phyloP scores from a whole-genome alignment of 2,797 vertebrate genomes.

The Myiothlypis chrysogaster region DNA sequence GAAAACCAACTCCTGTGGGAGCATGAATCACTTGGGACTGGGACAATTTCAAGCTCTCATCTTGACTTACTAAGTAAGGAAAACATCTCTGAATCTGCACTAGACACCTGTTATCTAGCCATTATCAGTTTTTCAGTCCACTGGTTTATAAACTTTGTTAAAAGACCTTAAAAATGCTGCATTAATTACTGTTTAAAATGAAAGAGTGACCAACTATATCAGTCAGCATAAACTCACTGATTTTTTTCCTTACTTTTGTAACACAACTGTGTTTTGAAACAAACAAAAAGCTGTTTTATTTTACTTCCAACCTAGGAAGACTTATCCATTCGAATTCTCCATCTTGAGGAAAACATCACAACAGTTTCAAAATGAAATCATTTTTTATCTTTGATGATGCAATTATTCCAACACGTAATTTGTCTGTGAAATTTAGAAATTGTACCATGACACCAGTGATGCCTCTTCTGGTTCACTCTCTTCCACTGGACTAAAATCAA shows the following conservation, averaged over 20 bases:
- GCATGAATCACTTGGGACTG: neutral
- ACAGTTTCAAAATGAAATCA: neutral
- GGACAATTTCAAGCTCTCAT: neutral
- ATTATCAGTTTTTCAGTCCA: neutral
- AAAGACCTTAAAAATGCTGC: neutral
- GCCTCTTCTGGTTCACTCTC: conserved; percentile 88
- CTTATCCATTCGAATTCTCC: neutral
- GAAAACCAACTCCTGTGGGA: neutral
- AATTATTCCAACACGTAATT: neutral
- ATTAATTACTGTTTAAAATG: neutral
- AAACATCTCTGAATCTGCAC: neutral
- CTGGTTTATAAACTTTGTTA: neutral
- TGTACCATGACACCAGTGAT: conserved; percentile 90
- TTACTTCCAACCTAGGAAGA: neutral
- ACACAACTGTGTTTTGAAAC: neutral
- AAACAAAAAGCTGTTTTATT: neutral
- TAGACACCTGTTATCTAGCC: neutral
- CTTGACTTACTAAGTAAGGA: neutral
- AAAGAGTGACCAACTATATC: neutral
- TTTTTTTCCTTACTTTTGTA: neutral
- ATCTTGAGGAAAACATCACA: neutral
- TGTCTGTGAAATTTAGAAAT: neutral
- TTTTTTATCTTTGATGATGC: neutral
- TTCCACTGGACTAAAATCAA: conserved; percentile 96
- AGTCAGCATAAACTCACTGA: neutral